Base-by-base conservation (phyloP, 2,888 invertebrate genomes). In the Belgica antarctica region DNA sequence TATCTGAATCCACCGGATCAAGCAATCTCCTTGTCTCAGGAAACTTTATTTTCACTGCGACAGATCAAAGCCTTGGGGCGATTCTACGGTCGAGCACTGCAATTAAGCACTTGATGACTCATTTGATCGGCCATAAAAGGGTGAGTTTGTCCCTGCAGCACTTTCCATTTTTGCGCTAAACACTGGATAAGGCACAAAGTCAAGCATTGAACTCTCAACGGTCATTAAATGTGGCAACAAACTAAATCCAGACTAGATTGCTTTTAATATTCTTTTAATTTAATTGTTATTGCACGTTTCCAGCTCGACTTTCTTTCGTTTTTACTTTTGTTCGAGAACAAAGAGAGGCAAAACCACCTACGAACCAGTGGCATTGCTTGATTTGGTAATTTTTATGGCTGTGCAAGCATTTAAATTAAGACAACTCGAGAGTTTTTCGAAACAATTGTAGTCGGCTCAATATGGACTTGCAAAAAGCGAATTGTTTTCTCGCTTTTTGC, bases 211-310 rank as follows among this genome's bases (percentile, higher is more conserved):
- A 12, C 19, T 52, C 52, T 22, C 52, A 52, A 52, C 12, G 52
- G 52, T 52, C 22, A 10, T 52, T 52, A 17, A n/a, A 52, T 2
- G 22, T 41, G 22, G 4, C 22, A 22, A 52, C 52, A 52, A 52
- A 52, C 52, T 52, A 52, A 41, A 22, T 22, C 8, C 52, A 52
- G 22, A n/a, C n/a, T n/a, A n/a, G n/a, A 52, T 52, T 52, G 52
- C 52, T 22, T 52, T 52, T 22, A 52, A 52, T 52, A 52, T 52
- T 63, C 63, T 63, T 36, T 63, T 63, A 41, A 63, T 41, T 63
- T 63, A 63, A 63, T 63, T 63, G 36, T 63, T 36, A 63, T 19
- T 63, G 19, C 63, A 63, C 63, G 41, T 46, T 46, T 46, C 17
- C 34, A 63, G 22, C 19, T 41, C 36, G n/a, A n/a, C n/a, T 19